Base-by-base conservation (phyloP, 2,113 vertebrate genomes). In the Pedionomus torquatus region DNA sequence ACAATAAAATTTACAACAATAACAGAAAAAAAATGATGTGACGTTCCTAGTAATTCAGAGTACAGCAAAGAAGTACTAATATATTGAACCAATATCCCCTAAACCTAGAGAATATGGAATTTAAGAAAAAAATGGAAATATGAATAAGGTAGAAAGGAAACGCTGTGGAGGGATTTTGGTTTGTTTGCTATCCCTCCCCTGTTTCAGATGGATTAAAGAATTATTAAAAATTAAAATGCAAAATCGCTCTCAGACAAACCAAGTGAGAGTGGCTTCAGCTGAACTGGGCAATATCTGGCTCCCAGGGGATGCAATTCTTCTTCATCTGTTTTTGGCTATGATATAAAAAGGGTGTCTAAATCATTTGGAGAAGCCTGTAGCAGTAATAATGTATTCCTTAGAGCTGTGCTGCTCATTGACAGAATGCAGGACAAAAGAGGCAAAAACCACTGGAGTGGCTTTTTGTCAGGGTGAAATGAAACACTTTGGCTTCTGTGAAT, bases 171-270 rank as follows among this genome's bases (percentile, higher is more conserved):
- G 57, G 81, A 89, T 79, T 91, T 52, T 55, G 7, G 66, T 89
- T 81, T 94, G 72, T 95, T 97, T 96, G 39, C 35, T 89, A 5
- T 82, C 51, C 49, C n/a, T 95, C 60, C 33, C 39, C 49, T 30
- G 19, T 69, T 94, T 93, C 80, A 85, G 65, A 87, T 69, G 61
- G 83, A 95, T 93, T 95, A 95, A 94, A 93, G 83, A 89, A 93
- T 71, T 96, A 95, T 95, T 96, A 96, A 95, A 94, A 93, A 94
- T 97, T 93, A 95, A 96, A 96, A 95, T 95, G 83, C 65, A 74
- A 82, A 96, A 84, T 91, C 89, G 72, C 57, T 95, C 77, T 90
- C 80, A 87, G 89, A 71, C 21, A 94, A 83, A 89, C 30, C 78
- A 71, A 89, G 24, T 69, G 85, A 95, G 79, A 95, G 87, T 69